phyloP scores from a whole-genome alignment of 2,888 invertebrate species.

The Euzophera pinguis region DNA sequence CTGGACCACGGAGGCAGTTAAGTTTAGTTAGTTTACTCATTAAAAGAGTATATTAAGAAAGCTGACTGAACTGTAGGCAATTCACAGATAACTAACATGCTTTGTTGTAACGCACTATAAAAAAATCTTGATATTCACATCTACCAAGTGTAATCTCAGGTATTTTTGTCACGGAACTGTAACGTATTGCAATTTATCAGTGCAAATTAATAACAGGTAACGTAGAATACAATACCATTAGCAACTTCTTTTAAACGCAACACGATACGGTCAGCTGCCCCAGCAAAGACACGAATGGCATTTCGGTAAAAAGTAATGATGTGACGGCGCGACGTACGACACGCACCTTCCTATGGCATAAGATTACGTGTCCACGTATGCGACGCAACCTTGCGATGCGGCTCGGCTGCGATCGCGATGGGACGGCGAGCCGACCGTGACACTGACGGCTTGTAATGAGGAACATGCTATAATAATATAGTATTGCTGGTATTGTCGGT shows the following conservation, averaged over 20 bases:
- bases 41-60: no score
- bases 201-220: no score
- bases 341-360: constrained; percentile 43
- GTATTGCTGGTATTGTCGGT: constrained; percentile 14
- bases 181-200: no score
- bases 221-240: not conserved
- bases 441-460: constrained; percentile 69
- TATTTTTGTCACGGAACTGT: no score
- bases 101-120: no score
- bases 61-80: no score
- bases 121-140: no score
- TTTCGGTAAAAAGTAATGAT: constrained; percentile 24
- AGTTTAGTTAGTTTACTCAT: no score
- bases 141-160: no score
- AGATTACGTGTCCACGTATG: constrained; percentile 61
- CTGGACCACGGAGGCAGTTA: no score
- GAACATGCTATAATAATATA: constrained; percentile 43
- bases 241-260: not conserved
- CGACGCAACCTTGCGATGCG: constrained; percentile 67
- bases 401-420: constrained; percentile 55
- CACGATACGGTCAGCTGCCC: constrained; percentile 2
- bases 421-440: constrained; percentile 65
- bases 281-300: constrained; percentile 1
- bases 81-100: no score
- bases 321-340: constrained; percentile 26